These are phyloP conservation scores for Scomberomorus guttatus DNA, from an alignment of 2,797 vertebrate species.

Conservation along the genomic window DNA sequence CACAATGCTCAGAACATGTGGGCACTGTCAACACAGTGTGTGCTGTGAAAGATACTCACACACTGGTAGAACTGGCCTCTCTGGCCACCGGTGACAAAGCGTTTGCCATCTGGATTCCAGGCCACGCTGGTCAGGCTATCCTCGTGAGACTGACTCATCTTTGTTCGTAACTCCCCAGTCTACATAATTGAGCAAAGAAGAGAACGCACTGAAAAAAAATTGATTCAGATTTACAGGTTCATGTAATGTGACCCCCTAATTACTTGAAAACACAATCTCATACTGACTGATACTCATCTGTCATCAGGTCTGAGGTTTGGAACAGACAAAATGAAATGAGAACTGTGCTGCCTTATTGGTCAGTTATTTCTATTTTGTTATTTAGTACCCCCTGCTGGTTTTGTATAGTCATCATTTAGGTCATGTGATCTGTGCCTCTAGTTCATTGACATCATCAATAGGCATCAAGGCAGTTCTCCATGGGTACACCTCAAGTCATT, in stretches of 20 bases:
- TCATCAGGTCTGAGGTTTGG: not conserved
- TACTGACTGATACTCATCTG: not conserved
- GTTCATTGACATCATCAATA: no score
- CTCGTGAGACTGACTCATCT: conserved; percentile 99
- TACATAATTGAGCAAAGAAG: conserved; percentile 60
- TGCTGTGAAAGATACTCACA: conserved; percentile 87
- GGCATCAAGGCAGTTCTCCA: no score
- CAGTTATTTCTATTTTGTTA: no score
- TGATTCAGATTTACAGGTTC: not conserved
- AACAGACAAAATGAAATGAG: not conserved
- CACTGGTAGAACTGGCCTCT: conserved; percentile 98
- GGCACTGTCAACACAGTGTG: not conserved
- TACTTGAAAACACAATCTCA: not conserved
- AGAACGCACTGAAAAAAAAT: not conserved
- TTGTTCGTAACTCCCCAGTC: conserved; percentile 96
- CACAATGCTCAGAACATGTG: not conserved
- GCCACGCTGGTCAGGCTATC: conserved; percentile 98
- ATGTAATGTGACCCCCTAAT: not conserved
- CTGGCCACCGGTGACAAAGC: conserved; percentile 96
- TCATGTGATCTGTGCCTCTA: no score
- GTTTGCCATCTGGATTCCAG: conserved; percentile 98
- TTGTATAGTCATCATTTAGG: no score
- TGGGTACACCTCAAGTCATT: no score
- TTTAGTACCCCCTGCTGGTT: no score
- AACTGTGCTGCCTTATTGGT: no score